Evolutionary conservation across 1,140 invertebrate genomes (phyloP), one percentile per base, ranked within the genome.

Genomic region (Bacillus rossius): DNA sequence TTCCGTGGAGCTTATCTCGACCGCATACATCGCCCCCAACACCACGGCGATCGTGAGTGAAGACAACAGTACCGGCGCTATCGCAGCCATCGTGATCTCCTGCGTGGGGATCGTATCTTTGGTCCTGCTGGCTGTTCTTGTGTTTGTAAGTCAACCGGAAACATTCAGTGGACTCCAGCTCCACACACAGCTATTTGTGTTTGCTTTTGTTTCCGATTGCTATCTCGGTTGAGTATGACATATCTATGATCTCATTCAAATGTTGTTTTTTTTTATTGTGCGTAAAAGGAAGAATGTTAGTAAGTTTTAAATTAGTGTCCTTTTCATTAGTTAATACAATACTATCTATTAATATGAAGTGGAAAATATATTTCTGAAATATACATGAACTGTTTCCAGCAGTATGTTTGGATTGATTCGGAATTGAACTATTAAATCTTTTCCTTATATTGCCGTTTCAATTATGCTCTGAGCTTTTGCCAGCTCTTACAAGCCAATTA

Each of bases 41-140:
- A 45, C 43, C 5, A 37, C 13, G 1, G 34, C 2, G 13, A 8
- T n/a, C 20, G 34, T 23, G 3, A 23, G 20, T 42, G 14, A 2
- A 2, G 38, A 1, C 17, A 38, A 22, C n/a, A 34, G 37, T 20
- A 29, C 42, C 2, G 55, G 78, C 61, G 71, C 78, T 14, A 76
- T 80, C 63, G 77, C 75, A 8, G 78, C 79, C 13, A 72, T 80
- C 41, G 72, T 76, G 16, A 73, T 81, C 41, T 78, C 79, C 8
- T 76, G 75, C 45, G 71, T 81, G 17, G 79, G 75, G 19, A 75
- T 76, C 25, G 69, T 78, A 40, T 80, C 77, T 61, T 71, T 88
- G 14, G 67, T 88, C 29, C 69, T 87, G 8, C 65, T 88, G 10
- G 82, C 84, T 23, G 80, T 81, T 17, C 78, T 88, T 47, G 29